Evolutionary conservation across 2,888 invertebrate species (phyloP), one percentile per base, ranked within the genome.

Genomic region (Phytoseiulus persimilis): DNA sequence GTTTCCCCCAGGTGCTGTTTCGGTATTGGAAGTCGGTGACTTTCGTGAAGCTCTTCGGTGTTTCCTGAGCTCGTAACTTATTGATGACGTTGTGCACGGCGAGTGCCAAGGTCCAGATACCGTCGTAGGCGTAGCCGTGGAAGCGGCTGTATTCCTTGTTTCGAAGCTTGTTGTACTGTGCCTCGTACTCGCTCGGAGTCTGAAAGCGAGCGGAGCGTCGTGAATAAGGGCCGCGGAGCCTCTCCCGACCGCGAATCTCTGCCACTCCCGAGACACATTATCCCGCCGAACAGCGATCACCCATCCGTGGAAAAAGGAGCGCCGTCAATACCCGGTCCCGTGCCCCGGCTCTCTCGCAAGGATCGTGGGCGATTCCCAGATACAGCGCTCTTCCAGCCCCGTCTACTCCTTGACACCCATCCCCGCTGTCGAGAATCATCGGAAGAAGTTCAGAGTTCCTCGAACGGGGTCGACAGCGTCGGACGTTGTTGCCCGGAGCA

Each of bases 91-190:
- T 95, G 92, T 98, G 96, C 90, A 99, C 96, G 0, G 98, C 98
- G 90, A 97, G 93, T 0, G 99, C 99, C 91, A 99, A 96, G 0
- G 98, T 97, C 98, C 99, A 99, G 91, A 99, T 96, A 5, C 97
- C 99, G 93, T 99, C 99, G 93, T 99, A 99, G 18, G 98, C 98
- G 93, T 99, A 99, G 0, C 98, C 98, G 93, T 98, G 98, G 92
- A 97, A 98, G 91, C 97, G 95, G 83, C 97, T 98, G 93, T 97
- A 98, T 92, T 97, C 96, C 0, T 93, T 92, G 0, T 96, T 96
- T 91, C 97, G 94, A 91, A 96, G 93, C 46, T 95, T 94, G 92
- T 97, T 95, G 93, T 98, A 98, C 92, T 96, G 95, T 83, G 94
- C 94, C 92, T 95, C 94, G 92, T 98, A 98, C 92, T 97, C 96